Evolutionary conservation across 2,888 invertebrate genomes (phyloP), one percentile per base, ranked within the genome.

Genomic region (Leucophenga maculata): DNA sequence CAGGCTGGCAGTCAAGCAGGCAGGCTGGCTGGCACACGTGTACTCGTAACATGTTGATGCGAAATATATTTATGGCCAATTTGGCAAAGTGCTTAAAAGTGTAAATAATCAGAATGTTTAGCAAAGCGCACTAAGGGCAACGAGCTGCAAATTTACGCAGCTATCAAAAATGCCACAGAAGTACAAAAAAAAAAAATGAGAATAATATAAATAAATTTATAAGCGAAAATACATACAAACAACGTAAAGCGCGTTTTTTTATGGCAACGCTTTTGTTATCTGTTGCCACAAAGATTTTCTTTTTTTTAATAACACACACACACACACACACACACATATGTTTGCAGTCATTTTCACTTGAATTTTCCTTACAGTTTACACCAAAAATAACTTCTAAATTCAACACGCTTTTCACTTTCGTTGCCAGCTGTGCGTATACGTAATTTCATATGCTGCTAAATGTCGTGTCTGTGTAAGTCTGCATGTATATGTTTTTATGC

Each of bases 31-130:
- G 50, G 50, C 50, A 50, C 14, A 50, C 50, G 50, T 50, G 50
- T 18, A 18, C n/a, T 26, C n/a, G 13, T n/a, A 18, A 18, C 50
- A 50, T 16, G 50, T 50, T 50, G 50, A 18, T 60, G 60, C 44
- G 26, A 26, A 16, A 39, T 54, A 69, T 82, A 78, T 80, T 80
- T 80, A 82, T 78, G 79, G 77, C 74, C 82, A 80, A 82, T 80
- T 80, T 79, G 73, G 72, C 74, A 72, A 69, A 82, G 82, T 80
- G 82, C 82, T 82, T 82, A 78, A 82, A 80, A 80, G 76, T 78
- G 78, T 76, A 77, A 78, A 76, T 74, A 60, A 60, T 60, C 60
- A 60, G 60, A 16, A 60, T 60, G 60, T 18, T 39, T 39, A 74
- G 75, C 71, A 70, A 59, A 59, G 72, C 74, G 72, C 74, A 68